phyloP scores from a whole-genome alignment of 2,888 invertebrate species.

The Timema cristinae region DNA sequence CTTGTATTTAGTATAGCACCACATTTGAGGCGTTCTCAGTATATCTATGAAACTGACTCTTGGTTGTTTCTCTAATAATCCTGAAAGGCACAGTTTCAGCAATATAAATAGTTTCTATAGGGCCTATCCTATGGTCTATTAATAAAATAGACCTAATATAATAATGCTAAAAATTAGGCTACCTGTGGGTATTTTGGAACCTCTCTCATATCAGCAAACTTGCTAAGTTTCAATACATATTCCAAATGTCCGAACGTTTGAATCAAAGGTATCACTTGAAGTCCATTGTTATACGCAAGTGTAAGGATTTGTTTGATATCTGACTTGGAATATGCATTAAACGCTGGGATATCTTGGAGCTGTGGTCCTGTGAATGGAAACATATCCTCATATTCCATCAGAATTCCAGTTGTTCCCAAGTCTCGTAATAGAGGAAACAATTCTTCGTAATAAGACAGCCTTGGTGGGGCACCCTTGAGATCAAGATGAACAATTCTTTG shows the following conservation, averaged over 20 bases:
- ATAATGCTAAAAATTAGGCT: slow-evolving; percentile 8
- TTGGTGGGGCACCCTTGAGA: slow-evolving; percentile 79
- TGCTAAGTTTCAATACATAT: slow-evolving; percentile 66
- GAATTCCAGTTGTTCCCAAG: slow-evolving; percentile 70
- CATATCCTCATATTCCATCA: slow-evolving; percentile 86
- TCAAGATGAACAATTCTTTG: slow-evolving; percentile 76
- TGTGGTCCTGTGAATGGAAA: slow-evolving; percentile 68
- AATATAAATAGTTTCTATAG: no score
- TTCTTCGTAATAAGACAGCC: slow-evolving; percentile 55
- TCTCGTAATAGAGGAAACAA: slow-evolving; percentile 58
- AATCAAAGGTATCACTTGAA: slow-evolving; percentile 74
- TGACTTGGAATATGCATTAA: slow-evolving; percentile 58
- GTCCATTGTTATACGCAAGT: slow-evolving; percentile 53
- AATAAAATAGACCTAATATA: no score
- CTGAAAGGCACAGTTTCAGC: no score
- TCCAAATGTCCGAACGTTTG: slow-evolving; percentile 86
- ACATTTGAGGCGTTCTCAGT: no score
- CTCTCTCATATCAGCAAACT: slow-evolving; percentile 65
- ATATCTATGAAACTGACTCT: no score
- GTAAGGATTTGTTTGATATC: slow-evolving; percentile 52
- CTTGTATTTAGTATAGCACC: no score
- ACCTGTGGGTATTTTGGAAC: slow-evolving; percentile 50
- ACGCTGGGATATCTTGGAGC: slow-evolving; percentile 54
- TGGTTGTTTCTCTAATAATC: no score
- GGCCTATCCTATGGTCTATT: no score